Evolutionary conservation across 1,140 invertebrate genomes (phyloP).

Genomic region (Prorops nasuta): DNA sequence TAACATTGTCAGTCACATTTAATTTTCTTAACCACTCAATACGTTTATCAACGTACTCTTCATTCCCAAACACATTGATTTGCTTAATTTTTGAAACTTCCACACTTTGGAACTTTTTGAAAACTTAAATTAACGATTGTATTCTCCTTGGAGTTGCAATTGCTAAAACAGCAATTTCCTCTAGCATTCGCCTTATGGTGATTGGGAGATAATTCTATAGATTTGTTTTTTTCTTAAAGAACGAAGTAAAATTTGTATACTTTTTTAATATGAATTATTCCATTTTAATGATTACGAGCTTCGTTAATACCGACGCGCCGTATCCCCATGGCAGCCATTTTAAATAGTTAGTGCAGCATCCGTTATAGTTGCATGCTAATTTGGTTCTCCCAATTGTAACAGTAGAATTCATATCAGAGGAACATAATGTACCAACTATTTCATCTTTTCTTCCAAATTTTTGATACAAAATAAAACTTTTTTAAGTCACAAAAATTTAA

Average conservation of each 20-base stretch:
- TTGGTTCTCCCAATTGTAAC: no score
- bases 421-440: no score
- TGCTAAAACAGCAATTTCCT: conserved; percentile 5
- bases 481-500: no score
- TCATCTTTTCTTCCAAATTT: no score
- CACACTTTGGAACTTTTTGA: conserved; percentile 8
- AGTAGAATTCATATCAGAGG: no score
- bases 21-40: conserved; percentile 11
- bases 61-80: conserved; percentile 8
- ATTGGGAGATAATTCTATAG: not conserved
- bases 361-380: not conserved
- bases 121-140: conserved; percentile 12
- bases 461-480: no score
- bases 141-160: conserved; percentile 6
- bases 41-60: conserved; percentile 11
- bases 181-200: not conserved
- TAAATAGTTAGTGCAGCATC: not conserved
- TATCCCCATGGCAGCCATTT: not conserved
- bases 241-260: not conserved
- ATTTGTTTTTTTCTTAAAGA: no score
- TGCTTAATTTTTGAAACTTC: conserved; percentile 1
- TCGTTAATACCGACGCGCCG: not conserved
- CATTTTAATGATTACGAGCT: no score
- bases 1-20: not conserved
- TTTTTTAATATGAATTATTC: not conserved